Percentiles rank a stretch among this genome's conserved stretches.
phyloP scores from a whole-genome alignment of 2,888 invertebrate genomes.

The Aricia artaxerxes region DNA sequence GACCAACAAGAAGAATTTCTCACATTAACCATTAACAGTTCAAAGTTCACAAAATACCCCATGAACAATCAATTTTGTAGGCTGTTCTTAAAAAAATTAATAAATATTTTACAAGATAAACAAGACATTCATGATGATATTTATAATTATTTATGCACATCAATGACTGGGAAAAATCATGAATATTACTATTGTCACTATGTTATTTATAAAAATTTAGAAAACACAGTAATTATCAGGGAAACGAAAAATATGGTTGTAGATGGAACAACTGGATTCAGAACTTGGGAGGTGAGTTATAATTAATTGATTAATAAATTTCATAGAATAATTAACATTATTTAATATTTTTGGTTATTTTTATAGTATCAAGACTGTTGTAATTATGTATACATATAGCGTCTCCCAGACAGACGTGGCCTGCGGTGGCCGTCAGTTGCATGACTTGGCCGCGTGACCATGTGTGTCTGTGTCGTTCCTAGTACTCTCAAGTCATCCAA shows the following conservation, averaged over 20 bases:
- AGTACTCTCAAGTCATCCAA: no score
- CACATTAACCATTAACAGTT: conserved; percentile 78
- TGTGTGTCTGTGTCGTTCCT: no score
- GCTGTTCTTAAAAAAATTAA: conserved; percentile 83
- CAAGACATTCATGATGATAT: conserved; percentile 83
- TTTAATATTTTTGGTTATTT: no score
- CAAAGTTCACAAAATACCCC: conserved; percentile 80
- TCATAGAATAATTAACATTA: no score
- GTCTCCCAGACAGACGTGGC: no score
- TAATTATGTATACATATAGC: no score
- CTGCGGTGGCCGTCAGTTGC: no score
- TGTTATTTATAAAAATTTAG: conserved; percentile 59
- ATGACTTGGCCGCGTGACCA: no score
- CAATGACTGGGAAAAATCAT: conserved; percentile 64
- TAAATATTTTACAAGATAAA: conserved; percentile 78
- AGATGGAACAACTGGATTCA: conserved; percentile 89
- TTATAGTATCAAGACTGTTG: no score
- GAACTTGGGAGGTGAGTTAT: conserved; percentile 85
- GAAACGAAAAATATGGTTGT: conserved; percentile 87
- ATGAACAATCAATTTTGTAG: conserved; percentile 82
- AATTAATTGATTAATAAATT: background rate
- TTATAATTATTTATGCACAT: conserved; percentile 80
- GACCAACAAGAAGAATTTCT: conserved; percentile 81
- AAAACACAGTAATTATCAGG: conserved; percentile 78
- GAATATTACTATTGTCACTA: conserved; percentile 84